These are phyloP conservation scores for Chaetophractus vellerosus DNA, from an alignment of 2,797 vertebrate species.

Conservation along the genomic window DNA sequence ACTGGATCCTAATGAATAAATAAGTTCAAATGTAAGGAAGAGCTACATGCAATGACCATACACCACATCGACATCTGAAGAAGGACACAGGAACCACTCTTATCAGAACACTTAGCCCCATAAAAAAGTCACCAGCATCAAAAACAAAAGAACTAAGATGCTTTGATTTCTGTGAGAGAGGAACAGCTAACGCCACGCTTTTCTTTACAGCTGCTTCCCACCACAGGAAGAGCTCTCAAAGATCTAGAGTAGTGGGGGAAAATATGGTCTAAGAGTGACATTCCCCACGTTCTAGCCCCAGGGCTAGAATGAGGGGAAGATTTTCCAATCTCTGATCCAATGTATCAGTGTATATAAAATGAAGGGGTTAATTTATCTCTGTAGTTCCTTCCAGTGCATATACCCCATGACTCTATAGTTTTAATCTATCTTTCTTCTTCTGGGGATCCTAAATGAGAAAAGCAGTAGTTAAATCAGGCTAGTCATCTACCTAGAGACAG, in stretches of 20 bases:
- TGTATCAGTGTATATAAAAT: neutral
- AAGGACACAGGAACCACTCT: neutral
- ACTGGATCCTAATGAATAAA: neutral
- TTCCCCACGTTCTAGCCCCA: neutral
- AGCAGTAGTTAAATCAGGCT: neutral
- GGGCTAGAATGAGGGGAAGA: neutral
- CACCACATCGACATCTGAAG: neutral
- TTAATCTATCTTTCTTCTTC: neutral
- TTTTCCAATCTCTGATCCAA: neutral
- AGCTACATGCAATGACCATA: neutral
- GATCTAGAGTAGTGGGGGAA: neutral
- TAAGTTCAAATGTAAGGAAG: neutral
- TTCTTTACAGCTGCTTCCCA: neutral
- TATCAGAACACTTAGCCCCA: neutral
- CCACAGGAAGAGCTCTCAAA: neutral
- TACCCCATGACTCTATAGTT: neutral
- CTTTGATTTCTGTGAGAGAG: neutral
- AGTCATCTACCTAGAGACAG: neutral
- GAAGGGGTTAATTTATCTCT: neutral
- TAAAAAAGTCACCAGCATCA: neutral
- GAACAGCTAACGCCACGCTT: accelerated
- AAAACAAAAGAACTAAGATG: neutral
- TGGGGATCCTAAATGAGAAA: neutral
- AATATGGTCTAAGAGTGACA: neutral
- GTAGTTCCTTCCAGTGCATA: neutral